Percentiles rank a stretch among this genome's conserved stretches.
Evolutionary conservation across 2,797 vertebrate genomes (phyloP).

Genomic region (Luscinia megarhynchos): DNA sequence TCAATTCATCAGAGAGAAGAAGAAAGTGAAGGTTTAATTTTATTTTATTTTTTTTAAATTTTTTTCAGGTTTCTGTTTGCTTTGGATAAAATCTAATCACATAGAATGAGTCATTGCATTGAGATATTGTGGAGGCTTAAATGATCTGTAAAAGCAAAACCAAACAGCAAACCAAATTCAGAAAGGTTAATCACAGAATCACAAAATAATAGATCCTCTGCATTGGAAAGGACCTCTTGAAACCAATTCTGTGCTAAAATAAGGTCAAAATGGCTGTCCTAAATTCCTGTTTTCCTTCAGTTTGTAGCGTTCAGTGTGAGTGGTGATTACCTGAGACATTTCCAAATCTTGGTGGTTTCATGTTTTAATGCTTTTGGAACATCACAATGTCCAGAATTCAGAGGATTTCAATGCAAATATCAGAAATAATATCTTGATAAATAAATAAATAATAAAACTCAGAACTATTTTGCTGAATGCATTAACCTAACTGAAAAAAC

Average conservation of each 20-base stretch:
- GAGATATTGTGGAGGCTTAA: neutral
- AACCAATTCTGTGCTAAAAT: neutral
- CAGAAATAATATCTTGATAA: neutral
- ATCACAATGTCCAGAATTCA: neutral
- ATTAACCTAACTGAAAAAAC: neutral
- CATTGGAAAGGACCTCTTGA: neutral
- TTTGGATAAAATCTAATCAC: neutral
- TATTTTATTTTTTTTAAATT: fast-evolving
- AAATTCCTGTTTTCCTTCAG: neutral
- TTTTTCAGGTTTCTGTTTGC: neutral
- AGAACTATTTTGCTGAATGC: neutral
- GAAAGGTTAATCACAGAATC: neutral
- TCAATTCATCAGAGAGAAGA: neutral
- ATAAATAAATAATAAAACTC: neutral
- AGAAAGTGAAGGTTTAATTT: neutral
- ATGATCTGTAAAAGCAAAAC: neutral
- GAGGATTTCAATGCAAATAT: neutral
- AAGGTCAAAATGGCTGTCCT: neutral
- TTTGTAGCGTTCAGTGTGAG: fast-evolving
- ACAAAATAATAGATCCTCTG: neutral
- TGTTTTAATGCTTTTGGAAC: neutral
- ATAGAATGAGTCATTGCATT: neutral
- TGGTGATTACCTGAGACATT: neutral
- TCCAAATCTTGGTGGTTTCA: neutral
- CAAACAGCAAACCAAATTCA: fast-evolving